A percentile compares a stretch with the other conserved stretches of the same genome.
phyloP scores from a whole-genome alignment of 2,888 invertebrate species.

The Odontocolon sp. region DNA sequence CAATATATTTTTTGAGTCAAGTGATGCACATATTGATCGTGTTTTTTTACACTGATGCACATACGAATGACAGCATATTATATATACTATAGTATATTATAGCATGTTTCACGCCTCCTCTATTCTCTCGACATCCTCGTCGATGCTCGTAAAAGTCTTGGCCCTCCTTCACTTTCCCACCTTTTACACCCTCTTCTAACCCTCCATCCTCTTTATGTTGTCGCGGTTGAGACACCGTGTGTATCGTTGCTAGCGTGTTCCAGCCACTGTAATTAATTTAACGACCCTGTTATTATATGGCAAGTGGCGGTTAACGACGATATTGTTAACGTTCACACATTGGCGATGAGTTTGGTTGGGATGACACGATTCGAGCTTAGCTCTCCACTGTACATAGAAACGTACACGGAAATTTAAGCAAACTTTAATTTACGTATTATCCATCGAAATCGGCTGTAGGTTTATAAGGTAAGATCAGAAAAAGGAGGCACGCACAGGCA shows the following conservation, averaged over 20 bases:
- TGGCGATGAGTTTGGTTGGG: neutral
- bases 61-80: neutral
- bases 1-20: too few species aligned
- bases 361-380: neutral
- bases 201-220: neutral
- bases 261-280: constrained; percentile 17
- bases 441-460: too few species aligned
- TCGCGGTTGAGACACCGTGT: neutral
- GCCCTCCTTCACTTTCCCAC: neutral
- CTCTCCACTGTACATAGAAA: neutral
- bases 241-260: neutral
- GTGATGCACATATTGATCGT: too few species aligned
- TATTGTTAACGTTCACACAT: constrained; percentile 18
- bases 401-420: neutral
- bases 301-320: constrained; percentile 12
- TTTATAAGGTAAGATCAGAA: too few species aligned
- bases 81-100: neutral
- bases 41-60: too few species aligned
- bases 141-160: constrained; percentile 10
- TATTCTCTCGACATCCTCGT: constrained; percentile 7
- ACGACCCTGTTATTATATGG: constrained; percentile 5
- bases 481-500: too few species aligned
- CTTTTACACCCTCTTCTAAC: constrained; percentile 1
- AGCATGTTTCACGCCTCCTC: neutral
- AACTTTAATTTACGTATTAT: too few species aligned